A percentile compares a stretch with the other conserved stretches of the same genome.
Conservation (phyloP, 2,888 invertebrate species). For the Lamellibrachia satsuma region DNA sequence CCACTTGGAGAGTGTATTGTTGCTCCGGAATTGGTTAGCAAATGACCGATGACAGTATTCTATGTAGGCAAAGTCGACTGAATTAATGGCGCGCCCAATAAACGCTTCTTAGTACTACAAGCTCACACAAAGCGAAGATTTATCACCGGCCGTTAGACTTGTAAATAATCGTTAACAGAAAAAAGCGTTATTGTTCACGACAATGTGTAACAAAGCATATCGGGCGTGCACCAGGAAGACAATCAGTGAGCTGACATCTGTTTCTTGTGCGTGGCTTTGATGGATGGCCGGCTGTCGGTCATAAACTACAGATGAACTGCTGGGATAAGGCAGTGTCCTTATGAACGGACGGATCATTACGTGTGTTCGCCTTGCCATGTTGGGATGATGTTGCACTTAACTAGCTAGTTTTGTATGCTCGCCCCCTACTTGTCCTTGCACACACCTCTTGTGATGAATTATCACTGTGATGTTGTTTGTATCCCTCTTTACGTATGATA, state of each 20-base stretch:
- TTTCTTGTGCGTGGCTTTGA: not conserved
- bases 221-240: not conserved
- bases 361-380: not conserved
- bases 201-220: not conserved
- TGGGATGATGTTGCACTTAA: not conserved
- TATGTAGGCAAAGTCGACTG: not conserved
- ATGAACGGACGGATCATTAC: not conserved
- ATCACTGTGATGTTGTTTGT: no score
- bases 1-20: no score
- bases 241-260: not conserved
- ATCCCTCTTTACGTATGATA: no score
- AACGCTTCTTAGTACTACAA: not conserved
- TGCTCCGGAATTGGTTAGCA: not conserved
- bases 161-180: not conserved
- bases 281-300: not conserved
- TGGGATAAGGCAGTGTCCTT: not conserved
- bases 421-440: no score
- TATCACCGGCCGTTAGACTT: slow-evolving; percentile 4
- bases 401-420: not conserved
- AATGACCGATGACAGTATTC: not conserved
- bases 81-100: not conserved
- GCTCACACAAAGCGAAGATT: not conserved
- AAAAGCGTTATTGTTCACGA: slow-evolving; percentile 4
- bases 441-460: no score
- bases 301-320: not conserved